These are phyloP conservation scores for Apteryx owenii DNA, from an alignment of 2,113 vertebrate genomes.

Conservation along the genomic window DNA sequence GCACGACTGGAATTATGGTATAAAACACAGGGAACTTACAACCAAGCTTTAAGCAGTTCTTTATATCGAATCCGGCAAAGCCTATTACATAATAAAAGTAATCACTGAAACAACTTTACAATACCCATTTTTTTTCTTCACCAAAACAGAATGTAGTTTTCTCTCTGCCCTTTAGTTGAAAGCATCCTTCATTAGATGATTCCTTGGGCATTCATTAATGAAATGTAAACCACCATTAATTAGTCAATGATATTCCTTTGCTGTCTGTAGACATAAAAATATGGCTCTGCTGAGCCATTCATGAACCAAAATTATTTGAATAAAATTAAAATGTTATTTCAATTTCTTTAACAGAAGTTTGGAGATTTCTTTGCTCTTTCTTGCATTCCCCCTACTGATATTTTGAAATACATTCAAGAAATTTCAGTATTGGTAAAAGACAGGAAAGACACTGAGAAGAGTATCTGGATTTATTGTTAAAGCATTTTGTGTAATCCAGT, in stretches of 20 bases:
- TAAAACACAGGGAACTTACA: neutral
- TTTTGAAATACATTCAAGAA: constrained; percentile 46
- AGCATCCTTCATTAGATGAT: neutral
- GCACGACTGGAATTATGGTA: neutral
- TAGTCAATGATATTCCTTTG: neutral
- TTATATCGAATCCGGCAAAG: neutral
- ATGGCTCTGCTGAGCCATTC: neutral
- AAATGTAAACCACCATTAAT: neutral
- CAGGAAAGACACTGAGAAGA: neutral
- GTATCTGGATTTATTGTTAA: constrained; percentile 40
- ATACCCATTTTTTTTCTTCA: neutral
- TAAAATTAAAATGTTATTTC: neutral
- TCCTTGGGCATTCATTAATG: neutral
- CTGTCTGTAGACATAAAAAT: neutral
- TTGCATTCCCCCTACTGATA: neutral
- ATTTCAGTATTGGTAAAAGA: neutral
- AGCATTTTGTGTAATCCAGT: constrained; percentile 55
- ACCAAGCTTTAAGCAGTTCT: neutral
- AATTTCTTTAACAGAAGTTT: neutral
- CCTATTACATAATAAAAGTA: neutral
- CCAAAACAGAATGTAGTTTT: neutral
- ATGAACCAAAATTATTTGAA: neutral
- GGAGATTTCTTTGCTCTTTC: neutral
- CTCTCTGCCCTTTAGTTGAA: neutral
- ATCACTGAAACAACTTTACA: neutral